Evolutionary conservation across 2,888 invertebrate species (phyloP).

Genomic region (Molanna angustata): DNA sequence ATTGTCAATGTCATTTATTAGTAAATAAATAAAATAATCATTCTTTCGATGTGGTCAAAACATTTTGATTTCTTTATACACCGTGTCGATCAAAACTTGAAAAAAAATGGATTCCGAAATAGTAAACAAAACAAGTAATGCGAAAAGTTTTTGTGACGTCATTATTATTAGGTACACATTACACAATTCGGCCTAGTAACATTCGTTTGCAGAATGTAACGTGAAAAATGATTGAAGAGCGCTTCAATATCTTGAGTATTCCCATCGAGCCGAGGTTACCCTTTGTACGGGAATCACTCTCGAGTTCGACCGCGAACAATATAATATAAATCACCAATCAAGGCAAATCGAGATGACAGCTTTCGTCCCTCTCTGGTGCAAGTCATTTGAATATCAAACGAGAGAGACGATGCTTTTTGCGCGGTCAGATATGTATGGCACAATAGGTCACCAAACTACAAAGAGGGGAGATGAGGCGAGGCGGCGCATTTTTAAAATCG

Average conservation of each 20-base stretch:
- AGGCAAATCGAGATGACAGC: too few species aligned
- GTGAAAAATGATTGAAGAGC: conserved; percentile 26
- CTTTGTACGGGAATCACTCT: conserved; percentile 25
- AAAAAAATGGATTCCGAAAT: not conserved
- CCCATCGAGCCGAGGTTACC: conserved; percentile 22
- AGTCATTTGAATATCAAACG: conserved; percentile 5
- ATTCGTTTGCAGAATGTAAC: conserved; percentile 19
- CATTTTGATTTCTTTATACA: too few species aligned
- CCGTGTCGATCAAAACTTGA: not conserved
- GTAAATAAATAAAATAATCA: too few species aligned
- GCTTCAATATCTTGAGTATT: conserved; percentile 12
- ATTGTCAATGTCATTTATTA: too few species aligned
- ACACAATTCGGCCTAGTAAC: conserved; percentile 17
- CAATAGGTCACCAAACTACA: conserved; percentile 27
- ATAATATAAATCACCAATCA: conserved; percentile 7
- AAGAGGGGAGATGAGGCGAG: conserved; percentile 19
- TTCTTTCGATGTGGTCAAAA: too few species aligned
- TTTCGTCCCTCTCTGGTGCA: not conserved
- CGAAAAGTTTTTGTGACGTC: conserved; percentile 14
- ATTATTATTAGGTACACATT: conserved; percentile 21
- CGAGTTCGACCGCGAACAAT: conserved; percentile 20
- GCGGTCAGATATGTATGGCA: not conserved
- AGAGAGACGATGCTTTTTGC: not conserved
- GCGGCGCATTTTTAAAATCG: conserved; percentile 22
- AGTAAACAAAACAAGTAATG: not conserved